Base-by-base conservation (phyloP, 2,113 vertebrate genomes). In the Pavo muticus region DNA sequence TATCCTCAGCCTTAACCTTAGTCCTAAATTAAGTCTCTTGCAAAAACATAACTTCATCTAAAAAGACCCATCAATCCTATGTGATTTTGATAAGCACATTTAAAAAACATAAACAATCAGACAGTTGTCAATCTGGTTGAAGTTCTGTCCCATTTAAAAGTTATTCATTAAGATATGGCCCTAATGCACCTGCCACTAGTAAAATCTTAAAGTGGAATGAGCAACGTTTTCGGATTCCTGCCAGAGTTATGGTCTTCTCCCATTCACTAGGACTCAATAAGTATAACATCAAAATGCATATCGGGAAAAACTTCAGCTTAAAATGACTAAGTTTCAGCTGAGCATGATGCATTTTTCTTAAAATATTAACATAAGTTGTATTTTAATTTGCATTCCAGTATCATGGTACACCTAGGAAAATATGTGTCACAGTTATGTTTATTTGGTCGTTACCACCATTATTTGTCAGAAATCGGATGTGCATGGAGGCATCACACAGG, bases 1-100 rank as follows among this genome's bases (percentile, higher is more conserved):
- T 98, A 98, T 98, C 97, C 97, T 98, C 96, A 97, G 98, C 97
- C 75, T 97, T 98, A 98, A 98, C 97, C 98, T 98, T 97, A 98
- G 97, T 97, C 95, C 97, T 98, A 98, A 98, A 99, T 98, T 98
- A 99, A 98, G 98, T 97, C 95, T 97, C 97, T 97, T 97, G 97
- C 97, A 96, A 97, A 98, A 98, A 96, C 97, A 97, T 98, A 98
- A 98, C 98, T 98, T 98, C 97, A 97, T 98, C 98, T 97, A 97
- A 97, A 98, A 98, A 97, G 96, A 97, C 95, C 97, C 98, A 99
- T 99, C 98, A 98, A 98, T 98, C 98, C 95, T 98, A 96, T 73
- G 87, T 87, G 92, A 91, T 97, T 98, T 98, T 98, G 97, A 98
- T 98, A 97, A 97, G 96, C 94, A 70, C 92, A 96, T 98, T 98